Evolutionary conservation across 2,797 vertebrate species (phyloP), one percentile per base, ranked within the genome.

Genomic region (Nothura maculosa): DNA sequence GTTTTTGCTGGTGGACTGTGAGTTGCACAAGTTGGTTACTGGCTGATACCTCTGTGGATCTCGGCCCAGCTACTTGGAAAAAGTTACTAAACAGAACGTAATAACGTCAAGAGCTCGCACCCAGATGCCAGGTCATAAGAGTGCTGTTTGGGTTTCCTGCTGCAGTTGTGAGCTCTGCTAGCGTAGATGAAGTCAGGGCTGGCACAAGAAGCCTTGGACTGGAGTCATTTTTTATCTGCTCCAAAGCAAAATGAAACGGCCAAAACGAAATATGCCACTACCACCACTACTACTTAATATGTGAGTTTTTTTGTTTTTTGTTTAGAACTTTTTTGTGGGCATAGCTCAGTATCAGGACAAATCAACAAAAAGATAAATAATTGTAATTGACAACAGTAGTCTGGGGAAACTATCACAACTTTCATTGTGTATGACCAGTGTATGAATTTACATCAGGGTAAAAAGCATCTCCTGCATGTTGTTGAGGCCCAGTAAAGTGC

Each of bases 401-500:
- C 14, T 48, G 77, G 30, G 30, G 62, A 48, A 87, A 47, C 24
- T 21, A 60, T 36, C 21, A 19, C 40, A 67, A 16, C 17, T 30
- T 32, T 6, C 13, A 67, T 27, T 32, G 8, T 13, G 60, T 66
- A 76, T 78, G 45, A 42, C 8, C 67, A 73, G 7, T 12, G 9
- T 20, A 9, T 52, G 27, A 72, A 57, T 75, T 57, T 57, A 32
- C 25, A 77, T 20, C 18, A 30, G 43, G 36, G 68, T 70, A 64
- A 66, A 32, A 43, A 70, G 14, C 32, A 34, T 40, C 17, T 43
- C 28, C 24, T 9, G 36, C 4, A 4, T 0, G 0, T 10, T 63
- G 70, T 0, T 78, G 81, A 68, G n/a, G 21, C 11, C 24, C 13
- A 57, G 40, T 6, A 22, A 14, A 9, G 14, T 28, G 36, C 43